Conservation (phyloP, 2,888 invertebrate species). For the Drosophila leonis region DNA sequence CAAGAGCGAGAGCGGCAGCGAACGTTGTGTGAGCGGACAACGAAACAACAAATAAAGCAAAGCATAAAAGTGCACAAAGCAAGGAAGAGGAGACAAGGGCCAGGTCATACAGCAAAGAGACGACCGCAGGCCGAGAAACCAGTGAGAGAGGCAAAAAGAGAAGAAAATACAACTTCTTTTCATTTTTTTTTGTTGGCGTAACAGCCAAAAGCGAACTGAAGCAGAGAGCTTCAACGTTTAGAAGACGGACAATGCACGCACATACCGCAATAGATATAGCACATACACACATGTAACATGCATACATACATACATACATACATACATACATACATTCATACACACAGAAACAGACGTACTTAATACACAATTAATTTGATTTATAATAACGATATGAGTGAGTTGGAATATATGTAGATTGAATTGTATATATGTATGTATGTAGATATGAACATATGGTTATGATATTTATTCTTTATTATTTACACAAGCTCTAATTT, state of each 20-base stretch:
- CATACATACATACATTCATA: background rate
- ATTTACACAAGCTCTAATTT: conserved; percentile 33
- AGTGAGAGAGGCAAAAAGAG: conserved; percentile 43
- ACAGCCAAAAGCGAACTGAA: conserved; percentile 61
- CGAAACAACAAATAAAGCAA: conserved; percentile 77
- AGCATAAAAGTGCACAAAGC: conserved; percentile 76
- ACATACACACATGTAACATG: conserved; percentile 9
- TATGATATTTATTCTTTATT: background rate
- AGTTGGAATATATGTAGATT: conserved; percentile 7
- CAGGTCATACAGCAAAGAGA: conserved; percentile 44
- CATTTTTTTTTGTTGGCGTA: conserved; percentile 52
- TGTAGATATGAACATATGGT: background rate
- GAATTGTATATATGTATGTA: background rate
- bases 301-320: background rate
- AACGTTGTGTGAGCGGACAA: conserved; percentile 56
- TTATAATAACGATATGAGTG: conserved; percentile 55
- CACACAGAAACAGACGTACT: too few relatives aligned
- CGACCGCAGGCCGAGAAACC: conserved; percentile 46
- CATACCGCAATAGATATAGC: conserved; percentile 52
- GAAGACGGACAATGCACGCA: conserved; percentile 71
- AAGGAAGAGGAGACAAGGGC: conserved; percentile 51
- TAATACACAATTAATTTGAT: conserved; percentile 68
- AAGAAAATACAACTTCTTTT: conserved; percentile 70
- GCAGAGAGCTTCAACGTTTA: conserved; percentile 66
- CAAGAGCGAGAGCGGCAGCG: conserved; percentile 46